Evolutionary conservation across 2,113 vertebrate species (phyloP), one percentile per base, ranked within the genome.

Genomic region (Carassius auratus): DNA sequence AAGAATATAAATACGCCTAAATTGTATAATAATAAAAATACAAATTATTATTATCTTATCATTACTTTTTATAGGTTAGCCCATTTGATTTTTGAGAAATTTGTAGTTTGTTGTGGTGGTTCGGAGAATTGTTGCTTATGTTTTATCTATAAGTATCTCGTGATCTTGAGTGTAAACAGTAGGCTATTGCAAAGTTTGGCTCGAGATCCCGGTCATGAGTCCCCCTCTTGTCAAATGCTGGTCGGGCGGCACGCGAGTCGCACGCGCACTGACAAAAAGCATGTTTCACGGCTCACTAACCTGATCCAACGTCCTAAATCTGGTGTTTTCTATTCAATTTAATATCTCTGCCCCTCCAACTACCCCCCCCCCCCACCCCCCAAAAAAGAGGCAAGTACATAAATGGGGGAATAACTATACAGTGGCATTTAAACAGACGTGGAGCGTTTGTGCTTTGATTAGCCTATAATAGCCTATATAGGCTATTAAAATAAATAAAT

Each of bases 241-340:
- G 86, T 85, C 89, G 92, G 87, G 85, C 89, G 92, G 92, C 95
- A 95, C 95, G 94, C 94, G 95, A 95, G 89, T 91, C 61, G 92
- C 95, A 96, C 95, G 94, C 95, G 94, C 88, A 85, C 85, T 83
- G 90, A 94, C 94, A 95, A 78, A 95, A 95, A 95, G 94, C 91
- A 21, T 89, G 91, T 95, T 95, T 91, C 93, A 93, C 90, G 93
- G 90, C 90, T 94, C 90, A 88, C 89, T 92, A 91, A 88, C 86
- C 92, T 89, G 88, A 88, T 92, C 93, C 92, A 91, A 91, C 89
- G 91, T 90, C 92, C 93, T 87, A 91, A 92, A 91, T 90, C 93
- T 86, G 90, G 85, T 89, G 86, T 86, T 88, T 87, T 87, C 89
- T 83, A 83, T 86, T 88, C 82, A 87, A 76, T 87, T 84, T 78